phyloP scores from a whole-genome alignment of 1,140 invertebrate genomes.

The Daktulosphaira vitifoliae region DNA sequence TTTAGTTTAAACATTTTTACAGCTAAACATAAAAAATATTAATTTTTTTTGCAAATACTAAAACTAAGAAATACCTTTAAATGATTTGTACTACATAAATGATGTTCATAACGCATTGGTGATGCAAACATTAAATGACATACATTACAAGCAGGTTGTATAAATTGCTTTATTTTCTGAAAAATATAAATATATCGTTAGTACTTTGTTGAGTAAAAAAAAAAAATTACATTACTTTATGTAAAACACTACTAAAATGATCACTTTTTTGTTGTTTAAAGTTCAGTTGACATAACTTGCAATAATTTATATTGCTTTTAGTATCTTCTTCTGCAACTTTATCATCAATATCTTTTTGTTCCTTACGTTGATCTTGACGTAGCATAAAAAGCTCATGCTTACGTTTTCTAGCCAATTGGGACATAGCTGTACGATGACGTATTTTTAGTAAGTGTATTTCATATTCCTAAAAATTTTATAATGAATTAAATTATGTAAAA shows the following conservation, averaged over 20 bases:
- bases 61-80: constrained; percentile 53
- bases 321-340: constrained; percentile 17
- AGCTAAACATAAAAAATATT: no score
- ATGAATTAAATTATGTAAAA: neutral
- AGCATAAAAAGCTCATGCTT: constrained; percentile 28
- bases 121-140: constrained; percentile 64
- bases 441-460: constrained; percentile 29
- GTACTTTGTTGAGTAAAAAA: neutral
- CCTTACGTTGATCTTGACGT: constrained; percentile 29
- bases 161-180: constrained; percentile 28
- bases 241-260: constrained; percentile 64
- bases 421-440: constrained; percentile 29
- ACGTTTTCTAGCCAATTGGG: constrained; percentile 9
- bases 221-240: constrained; percentile 43
- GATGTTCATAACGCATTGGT: constrained; percentile 70
- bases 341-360: constrained; percentile 28
- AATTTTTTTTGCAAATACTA: no score
- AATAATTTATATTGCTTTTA: constrained; percentile 41
- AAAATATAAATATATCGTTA: neutral
- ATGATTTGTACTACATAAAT: constrained; percentile 67
- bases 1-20: no score
- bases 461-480: constrained; percentile 14
- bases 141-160: constrained; percentile 39
- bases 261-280: constrained; percentile 64
- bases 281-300: constrained; percentile 68